Percentiles rank a stretch among this genome's conserved stretches.
These are phyloP conservation scores for Acheta domesticus DNA, from an alignment of 2,888 invertebrate genomes.

Conservation along the genomic window DNA sequence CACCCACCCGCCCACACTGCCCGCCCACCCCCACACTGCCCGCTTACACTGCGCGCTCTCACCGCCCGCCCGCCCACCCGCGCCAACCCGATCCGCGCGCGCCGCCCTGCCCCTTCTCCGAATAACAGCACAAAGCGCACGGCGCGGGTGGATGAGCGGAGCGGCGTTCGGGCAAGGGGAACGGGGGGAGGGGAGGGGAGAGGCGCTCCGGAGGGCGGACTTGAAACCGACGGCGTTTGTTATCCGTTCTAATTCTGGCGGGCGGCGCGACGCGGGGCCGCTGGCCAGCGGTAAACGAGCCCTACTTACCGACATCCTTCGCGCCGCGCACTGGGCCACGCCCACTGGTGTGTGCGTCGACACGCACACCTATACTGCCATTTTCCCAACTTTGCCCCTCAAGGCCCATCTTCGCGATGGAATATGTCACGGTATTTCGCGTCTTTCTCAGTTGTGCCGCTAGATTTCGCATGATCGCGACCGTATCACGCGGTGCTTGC, in stretches of 20 bases:
- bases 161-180: background rate
- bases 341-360: no score
- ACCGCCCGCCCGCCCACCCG: no score
- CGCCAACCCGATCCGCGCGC: background rate
- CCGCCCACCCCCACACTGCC: no score
- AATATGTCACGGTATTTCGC: no score
- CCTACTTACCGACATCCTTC: background rate
- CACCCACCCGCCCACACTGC: no score
- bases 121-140: background rate
- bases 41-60: no score
- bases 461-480: no score
- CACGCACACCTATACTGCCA: no score
- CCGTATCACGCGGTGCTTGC: no score
- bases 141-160: background rate
- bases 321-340: background rate
- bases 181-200: background rate
- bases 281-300: background rate
- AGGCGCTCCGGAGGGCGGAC: background rate
- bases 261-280: background rate
- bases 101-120: background rate
- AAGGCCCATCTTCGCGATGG: no score
- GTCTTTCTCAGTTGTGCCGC: no score
- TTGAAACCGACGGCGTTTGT: background rate
- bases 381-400: no score
- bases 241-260: conserved; percentile 9